Evolutionary conservation across 92 coral and sea anemone species (phyloP), one percentile per base, ranked within the genome.

Genomic region (Actinostola sp.): DNA sequence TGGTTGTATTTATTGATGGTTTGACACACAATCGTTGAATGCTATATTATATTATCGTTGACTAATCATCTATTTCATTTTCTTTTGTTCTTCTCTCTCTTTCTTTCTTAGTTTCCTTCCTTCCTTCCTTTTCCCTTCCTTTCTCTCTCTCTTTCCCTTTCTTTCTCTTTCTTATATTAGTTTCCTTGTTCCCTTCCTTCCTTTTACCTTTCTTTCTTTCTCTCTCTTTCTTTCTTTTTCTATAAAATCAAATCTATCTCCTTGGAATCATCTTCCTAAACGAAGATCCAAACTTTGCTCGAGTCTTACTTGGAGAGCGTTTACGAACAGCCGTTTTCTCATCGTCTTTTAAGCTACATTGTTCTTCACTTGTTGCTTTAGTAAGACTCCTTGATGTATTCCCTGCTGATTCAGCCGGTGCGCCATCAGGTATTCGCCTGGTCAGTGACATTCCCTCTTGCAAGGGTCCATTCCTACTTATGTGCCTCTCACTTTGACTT

Each of bases 261-360:
- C 46, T 30, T 8, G 48, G 33, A 20, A 54, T 29, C 21, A 87
- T 75, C 48, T 76, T 90, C 50, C 75, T 90, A 27, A 90, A 57
- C 2, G 96, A 83, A 67, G 67, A 55, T 52, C 92, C 86, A 29
- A 90, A 86, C 76, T 88, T 79, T 14, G 89, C 75, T 13, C 86
- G 82, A 28, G 77, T 67, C 72, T 77, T 87, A 35, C 76, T 81
- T 3, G 73, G 80, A 19, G 95, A 63, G 4, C 89, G 85, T 26
- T 80, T 89, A 61, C 58, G 77, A 8, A 62, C 17, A 1, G 79
- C 13, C 1, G 73, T 30, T 14, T 61, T 67, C 66, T 49, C 56
- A 0, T 70, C 75, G 1, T 53, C 75, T 13, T 27, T 11, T 12
- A 39, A 11, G n/a, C 0, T 66, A 2, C 42, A 30, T 1, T 44